Conservation (phyloP, 2,797 vertebrate species). For the Onychomys torridus region DNA sequence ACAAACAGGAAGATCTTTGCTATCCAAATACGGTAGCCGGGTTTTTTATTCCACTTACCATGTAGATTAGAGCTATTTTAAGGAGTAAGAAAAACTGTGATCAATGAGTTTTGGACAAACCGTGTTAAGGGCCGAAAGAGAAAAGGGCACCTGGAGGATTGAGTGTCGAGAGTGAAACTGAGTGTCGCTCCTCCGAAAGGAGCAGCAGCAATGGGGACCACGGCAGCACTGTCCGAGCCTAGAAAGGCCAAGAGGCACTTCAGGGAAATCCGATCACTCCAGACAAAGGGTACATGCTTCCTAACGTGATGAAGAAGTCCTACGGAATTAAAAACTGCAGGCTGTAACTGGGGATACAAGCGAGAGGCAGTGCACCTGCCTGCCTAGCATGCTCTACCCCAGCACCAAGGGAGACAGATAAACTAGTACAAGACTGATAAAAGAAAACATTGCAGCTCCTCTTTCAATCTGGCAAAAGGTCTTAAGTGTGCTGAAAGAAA, state of each 20-base stretch:
- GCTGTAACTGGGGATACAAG: neutral
- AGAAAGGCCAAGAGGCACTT: neutral
- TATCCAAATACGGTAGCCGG: neutral
- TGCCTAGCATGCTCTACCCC: neutral
- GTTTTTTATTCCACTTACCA: conserved; percentile 13
- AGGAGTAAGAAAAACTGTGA: neutral
- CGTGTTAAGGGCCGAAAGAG: neutral
- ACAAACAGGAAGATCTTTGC: neutral
- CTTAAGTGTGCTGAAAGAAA: neutral
- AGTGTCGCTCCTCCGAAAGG: neutral
- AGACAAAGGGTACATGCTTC: neutral
- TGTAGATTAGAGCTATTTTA: neutral
- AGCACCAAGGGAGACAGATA: neutral
- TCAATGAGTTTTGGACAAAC: neutral
- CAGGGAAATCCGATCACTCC: neutral
- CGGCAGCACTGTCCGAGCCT: neutral
- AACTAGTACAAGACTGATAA: neutral
- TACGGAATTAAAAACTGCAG: conserved; percentile 22
- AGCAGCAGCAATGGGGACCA: neutral
- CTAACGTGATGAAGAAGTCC: neutral
- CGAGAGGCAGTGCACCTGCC: neutral
- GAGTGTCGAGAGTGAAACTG: neutral
- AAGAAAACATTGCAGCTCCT: neutral
- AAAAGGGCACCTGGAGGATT: neutral
- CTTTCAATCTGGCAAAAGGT: neutral